Evolutionary conservation across 2,888 invertebrate genomes (phyloP), one percentile per base, ranked within the genome.

Genomic region (Parnassius mnemosyne): DNA sequence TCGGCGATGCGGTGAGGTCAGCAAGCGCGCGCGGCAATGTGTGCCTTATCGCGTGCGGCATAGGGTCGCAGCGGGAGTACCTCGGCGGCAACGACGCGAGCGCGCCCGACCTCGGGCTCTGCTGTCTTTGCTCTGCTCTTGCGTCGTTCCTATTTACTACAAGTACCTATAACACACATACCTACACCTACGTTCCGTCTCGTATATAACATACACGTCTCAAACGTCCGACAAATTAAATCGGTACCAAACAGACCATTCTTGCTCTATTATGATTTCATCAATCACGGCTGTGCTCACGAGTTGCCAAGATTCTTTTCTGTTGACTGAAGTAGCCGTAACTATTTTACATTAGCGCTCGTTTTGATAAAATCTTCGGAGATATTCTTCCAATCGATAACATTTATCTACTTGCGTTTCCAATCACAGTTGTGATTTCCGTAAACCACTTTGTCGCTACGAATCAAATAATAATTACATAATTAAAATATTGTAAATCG

Each of bases 1-100:
- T 85, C 87, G 76, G 78, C 81, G 85, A 84, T 88, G 87, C 81
- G 85, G 85, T 88, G 87, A 89, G 90, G 89, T 89, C 89, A 87
- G 85, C 83, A 76, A 67, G 86, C 79, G 85, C 73, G 79, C 84
- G 84, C 74, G 79, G 80, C 80, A 85, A 81, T 79, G 80, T 91
- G 83, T 72, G 83, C 85, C 85, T 89, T 90, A 90, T 89, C 87
- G 75, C 78, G 80, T 80, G 79, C 80, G 85, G 72, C 75, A 79
- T 89, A 89, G 85, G 87, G 89, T 88, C 87, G 88, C 68, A 66
- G 71, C 70, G 68, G 72, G 65, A 57, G 70, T 62, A 67, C 71
- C 67, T 69, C 68, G 74, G 51, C 72, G 71, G 63, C 72, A 71
- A 63, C 76, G 79, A 73, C 77, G 76, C 80, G 75, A 75, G 77